phyloP scores from a whole-genome alignment of 2,888 invertebrate species.

The Callosobruchus maculatus region DNA sequence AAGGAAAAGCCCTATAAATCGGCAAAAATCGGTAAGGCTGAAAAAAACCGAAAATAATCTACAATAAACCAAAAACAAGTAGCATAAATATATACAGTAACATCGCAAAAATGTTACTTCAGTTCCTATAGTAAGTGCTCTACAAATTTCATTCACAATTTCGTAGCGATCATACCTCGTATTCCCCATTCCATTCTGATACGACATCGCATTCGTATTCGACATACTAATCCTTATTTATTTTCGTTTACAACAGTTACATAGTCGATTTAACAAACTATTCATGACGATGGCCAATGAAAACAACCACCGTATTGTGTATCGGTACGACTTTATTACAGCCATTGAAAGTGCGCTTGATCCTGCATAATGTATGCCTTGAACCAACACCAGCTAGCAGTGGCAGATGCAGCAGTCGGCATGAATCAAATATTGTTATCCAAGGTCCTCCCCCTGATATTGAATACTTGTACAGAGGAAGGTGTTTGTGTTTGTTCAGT shows the following conservation, averaged over 20 bases:
- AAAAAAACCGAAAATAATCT: too few species aligned
- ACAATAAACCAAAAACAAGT: too few species aligned
- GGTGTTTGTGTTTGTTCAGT: background rate
- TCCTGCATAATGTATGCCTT: background rate
- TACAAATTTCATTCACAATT: too few species aligned
- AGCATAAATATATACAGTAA: too few species aligned
- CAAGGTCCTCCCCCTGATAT: background rate
- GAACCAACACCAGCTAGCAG: background rate
- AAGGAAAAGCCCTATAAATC: too few species aligned
- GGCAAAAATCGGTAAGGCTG: too few species aligned
- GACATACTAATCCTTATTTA: background rate
- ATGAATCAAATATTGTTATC: background rate
- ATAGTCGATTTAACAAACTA: background rate
- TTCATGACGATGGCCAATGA: background rate
- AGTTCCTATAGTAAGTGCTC: too few species aligned
- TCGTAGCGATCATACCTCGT: background rate
- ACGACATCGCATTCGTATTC: background rate
- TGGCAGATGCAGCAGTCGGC: background rate
- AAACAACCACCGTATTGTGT: background rate
- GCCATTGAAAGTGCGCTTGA: background rate
- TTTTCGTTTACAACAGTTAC: background rate
- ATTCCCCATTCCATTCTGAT: background rate
- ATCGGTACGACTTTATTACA: background rate
- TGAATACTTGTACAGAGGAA: background rate
- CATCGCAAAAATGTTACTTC: too few species aligned